Conservation (phyloP, 1,140 invertebrate genomes). For the Aporrectodea caliginosa region DNA sequence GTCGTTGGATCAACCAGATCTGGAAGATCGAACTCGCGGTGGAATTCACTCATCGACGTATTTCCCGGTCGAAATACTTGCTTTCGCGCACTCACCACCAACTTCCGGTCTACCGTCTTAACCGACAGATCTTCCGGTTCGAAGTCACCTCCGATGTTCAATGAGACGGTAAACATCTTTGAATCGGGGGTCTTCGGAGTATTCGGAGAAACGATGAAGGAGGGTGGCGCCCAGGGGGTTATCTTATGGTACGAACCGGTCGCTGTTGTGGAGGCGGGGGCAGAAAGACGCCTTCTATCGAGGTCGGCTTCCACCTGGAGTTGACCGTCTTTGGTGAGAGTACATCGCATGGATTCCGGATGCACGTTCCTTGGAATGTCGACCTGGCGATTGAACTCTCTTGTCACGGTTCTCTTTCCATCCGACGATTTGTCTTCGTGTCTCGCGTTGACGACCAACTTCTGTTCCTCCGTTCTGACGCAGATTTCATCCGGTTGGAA, state of each 20-base stretch:
- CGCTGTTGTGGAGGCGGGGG: too few species aligned
- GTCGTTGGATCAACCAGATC: slow-evolving; percentile 51
- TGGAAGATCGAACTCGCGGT: slow-evolving; percentile 50
- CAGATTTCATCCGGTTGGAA: slow-evolving; percentile 78
- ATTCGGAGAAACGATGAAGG: background rate
- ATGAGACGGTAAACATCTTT: slow-evolving; percentile 35
- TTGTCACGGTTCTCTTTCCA: slow-evolving; percentile 43
- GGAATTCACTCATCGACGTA: slow-evolving; percentile 48
- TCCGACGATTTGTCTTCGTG: slow-evolving; percentile 68
- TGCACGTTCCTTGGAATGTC: slow-evolving; percentile 51
- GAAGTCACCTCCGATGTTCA: slow-evolving; percentile 48
- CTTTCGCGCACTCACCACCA: slow-evolving; percentile 52
- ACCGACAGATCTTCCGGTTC: slow-evolving; percentile 51
- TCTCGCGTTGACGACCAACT: slow-evolving; percentile 73
- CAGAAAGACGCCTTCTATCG: background rate
- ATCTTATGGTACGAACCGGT: too few species aligned
- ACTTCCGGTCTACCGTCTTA: slow-evolving; percentile 50
- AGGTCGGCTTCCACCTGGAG: slow-evolving; percentile 42
- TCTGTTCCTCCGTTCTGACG: slow-evolving; percentile 76
- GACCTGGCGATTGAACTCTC: slow-evolving; percentile 51
- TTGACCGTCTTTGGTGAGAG: slow-evolving; percentile 51
- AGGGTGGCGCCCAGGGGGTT: too few species aligned
- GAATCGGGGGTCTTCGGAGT: background rate
- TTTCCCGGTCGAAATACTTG: slow-evolving; percentile 48
- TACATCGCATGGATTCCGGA: slow-evolving; percentile 45